Evolutionary conservation across 2,888 invertebrate genomes (phyloP), one percentile per base, ranked within the genome.

Genomic region (Eulithis prunata): DNA sequence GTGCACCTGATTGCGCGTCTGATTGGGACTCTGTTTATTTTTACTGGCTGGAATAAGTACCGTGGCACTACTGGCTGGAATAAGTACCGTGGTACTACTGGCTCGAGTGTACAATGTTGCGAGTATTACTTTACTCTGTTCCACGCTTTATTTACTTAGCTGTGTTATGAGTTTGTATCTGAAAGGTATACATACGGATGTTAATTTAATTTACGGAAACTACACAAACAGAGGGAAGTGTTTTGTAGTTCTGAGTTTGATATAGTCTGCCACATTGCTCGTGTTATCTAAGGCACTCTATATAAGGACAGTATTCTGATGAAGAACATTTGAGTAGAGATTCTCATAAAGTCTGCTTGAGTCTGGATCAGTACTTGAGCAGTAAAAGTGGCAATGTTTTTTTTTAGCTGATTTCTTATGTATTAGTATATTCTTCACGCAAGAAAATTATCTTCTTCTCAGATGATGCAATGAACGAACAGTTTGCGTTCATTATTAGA

Each of bases 1-100:
- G 80, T 86, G 86, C 90, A 91, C 91, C 91, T 91, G 91, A 91
- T 91, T 91, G 90, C 89, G 86, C 76, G 77, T 72, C 86, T 87
- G 86, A 88, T 88, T 85, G 87, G 82, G 81, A 79, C 80, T 69
- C 78, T 82, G 86, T 86, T 86, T 86, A 85, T 86, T 86, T 86
- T 88, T 86, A 88, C 84, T 80, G 81, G 71, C 71, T 76, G 76
- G 78, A 82, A 79, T 79, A 56, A n/a, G 41, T 56, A 84, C 85
- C n/a, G n/a, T n/a, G n/a, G n/a, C n/a, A n/a, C n/a, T n/a, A n/a
- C n/a, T n/a, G 81, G 71, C 71, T 76, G 76, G 78, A 82, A 79
- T 79, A 56, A n/a, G 41, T 56, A 84, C 85, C n/a, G 21, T 21
- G 21, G 21, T 21, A 21, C 21, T 21, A 21, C 21, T 21, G 81